Evolutionary conservation across 2,888 invertebrate species (phyloP), one percentile per base, ranked within the genome.

Genomic region (Drosophila subquinaria): DNA sequence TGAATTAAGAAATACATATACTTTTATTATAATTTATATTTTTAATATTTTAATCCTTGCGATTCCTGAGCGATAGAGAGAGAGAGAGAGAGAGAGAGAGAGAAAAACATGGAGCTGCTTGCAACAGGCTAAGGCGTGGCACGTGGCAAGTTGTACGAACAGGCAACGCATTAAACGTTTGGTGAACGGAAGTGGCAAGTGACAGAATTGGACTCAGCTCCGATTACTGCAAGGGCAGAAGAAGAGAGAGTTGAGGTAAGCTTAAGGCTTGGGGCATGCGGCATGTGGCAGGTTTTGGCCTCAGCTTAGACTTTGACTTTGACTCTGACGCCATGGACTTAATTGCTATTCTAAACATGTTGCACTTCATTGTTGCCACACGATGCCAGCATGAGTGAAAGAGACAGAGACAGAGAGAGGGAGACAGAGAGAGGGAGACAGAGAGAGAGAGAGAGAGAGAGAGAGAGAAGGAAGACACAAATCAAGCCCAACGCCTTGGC

Each of bases 271-370:
- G 27, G 8, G 23, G 51, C 40, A n/a, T 23, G 30, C 8, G 13
- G 17, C n/a, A 13, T 30, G 36, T 30, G 20, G 61, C 69, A 40
- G 51, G 56, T 59, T 53, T 66, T 60, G 77, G 51, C 42, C 60
- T 42, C 17, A 17, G 17, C 17, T 42, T 17, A 10, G 42, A 17
- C 43, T 43, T 23, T 23, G 69, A 48, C 64, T 62, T 61, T 61
- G 71, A 48, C 71, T 56, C 50, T 23, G 48, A 43, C 52, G 45
- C 4, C n/a, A 38, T 15, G 13, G 17, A 30, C 83, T 85, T 88
- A 85, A 85, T 85, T 85, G 79, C 81, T 81, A 85, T 85, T 88
- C 85, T 77, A 85, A 85, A 73, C 85, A 85, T 85, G 88, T 69
- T 85, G 85, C 81, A 82, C 76, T 81, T 76, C 81, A 75, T 88